Evolutionary conservation across 2,888 invertebrate species (phyloP).

Genomic region (Hanleya hanleyi): DNA sequence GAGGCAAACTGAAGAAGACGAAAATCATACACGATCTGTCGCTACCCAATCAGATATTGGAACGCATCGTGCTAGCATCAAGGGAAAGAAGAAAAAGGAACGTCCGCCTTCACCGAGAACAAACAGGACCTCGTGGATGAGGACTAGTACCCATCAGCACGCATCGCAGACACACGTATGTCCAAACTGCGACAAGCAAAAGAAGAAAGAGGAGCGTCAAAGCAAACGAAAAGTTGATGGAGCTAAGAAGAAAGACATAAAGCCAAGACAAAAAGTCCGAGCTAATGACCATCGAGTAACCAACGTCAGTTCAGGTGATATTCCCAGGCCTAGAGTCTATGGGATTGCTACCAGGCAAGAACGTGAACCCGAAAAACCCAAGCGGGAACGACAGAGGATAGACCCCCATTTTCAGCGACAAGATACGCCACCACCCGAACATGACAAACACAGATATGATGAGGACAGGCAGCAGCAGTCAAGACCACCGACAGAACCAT

Average conservation of each 20-base stretch:
- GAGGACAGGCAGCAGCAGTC: background rate
- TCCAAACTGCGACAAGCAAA: background rate
- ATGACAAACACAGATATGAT: background rate
- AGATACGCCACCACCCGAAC: background rate
- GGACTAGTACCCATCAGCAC: background rate
- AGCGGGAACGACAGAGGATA: no score
- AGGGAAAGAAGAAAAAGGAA: background rate
- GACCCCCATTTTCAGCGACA: no score
- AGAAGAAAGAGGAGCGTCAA: background rate
- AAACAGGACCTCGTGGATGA: background rate
- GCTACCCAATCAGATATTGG: background rate
- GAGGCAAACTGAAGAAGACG: no score
- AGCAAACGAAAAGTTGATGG: background rate
- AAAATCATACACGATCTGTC: background rate
- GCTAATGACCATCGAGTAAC: background rate
- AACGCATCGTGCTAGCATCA: background rate
- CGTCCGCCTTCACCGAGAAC: background rate
- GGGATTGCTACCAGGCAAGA: background rate
- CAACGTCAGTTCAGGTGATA: background rate
- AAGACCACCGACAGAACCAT: background rate
- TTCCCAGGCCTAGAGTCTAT: background rate
- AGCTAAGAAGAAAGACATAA: background rate
- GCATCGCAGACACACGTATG: background rate
- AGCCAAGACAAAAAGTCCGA: background rate
- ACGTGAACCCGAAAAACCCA: background rate